Percentiles rank a stretch among this genome's conserved stretches.
Conservation (phyloP, 1,140 invertebrate species). For the Dreissena polymorpha region DNA sequence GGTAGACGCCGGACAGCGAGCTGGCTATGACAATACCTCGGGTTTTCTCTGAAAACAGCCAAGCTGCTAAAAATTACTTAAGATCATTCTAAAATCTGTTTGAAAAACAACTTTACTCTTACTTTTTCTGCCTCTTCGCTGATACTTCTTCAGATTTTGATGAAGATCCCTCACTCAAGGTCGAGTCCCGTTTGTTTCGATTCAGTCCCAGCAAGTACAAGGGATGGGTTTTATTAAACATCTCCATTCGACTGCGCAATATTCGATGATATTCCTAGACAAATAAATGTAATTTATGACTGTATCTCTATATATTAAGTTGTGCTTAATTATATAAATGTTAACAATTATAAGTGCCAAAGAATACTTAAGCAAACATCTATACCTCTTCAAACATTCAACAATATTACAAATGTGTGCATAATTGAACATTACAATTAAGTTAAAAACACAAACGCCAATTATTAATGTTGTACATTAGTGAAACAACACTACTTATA, state of each 20-base stretch:
- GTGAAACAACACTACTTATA: not conserved
- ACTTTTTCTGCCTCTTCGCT: constrained; percentile 36
- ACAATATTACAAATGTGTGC: not conserved
- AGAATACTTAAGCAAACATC: no score
- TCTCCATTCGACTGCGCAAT: constrained; percentile 34
- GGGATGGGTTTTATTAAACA: constrained; percentile 47
- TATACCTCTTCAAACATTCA: not conserved
- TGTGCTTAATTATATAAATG: no score
- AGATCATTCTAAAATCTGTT: no score
- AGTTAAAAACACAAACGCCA: not conserved
- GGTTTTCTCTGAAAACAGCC: no score
- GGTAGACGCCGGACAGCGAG: no score
- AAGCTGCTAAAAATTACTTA: no score
- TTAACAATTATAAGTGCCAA: no score
- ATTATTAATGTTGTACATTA: not conserved
- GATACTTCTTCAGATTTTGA: constrained; percentile 23
- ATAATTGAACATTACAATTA: not conserved
- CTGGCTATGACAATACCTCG: no score
- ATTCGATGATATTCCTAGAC: constrained; percentile 48
- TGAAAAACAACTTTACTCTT: not conserved
- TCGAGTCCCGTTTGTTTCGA: constrained; percentile 25
- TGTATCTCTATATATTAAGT: no score
- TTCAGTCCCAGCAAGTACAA: constrained; percentile 31
- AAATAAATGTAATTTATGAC: not conserved
- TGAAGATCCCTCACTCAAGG: constrained; percentile 39